Evolutionary conservation across 2,113 vertebrate genomes (phyloP).

Genomic region (Sylvia atricapilla): DNA sequence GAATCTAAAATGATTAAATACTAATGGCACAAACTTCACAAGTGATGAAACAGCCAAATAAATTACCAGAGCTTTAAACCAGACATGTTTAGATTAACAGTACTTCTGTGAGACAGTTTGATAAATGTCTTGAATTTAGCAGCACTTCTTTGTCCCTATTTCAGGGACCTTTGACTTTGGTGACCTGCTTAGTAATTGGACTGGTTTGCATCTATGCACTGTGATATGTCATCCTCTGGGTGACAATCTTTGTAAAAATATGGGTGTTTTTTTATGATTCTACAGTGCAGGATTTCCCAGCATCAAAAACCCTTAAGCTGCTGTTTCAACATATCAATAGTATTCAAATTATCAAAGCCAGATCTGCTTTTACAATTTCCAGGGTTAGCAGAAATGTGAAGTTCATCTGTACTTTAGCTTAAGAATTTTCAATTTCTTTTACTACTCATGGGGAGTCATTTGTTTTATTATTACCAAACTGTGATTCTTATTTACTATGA

Average conservation of each 20-base stretch:
- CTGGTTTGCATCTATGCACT: not conserved
- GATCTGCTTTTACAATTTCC: not conserved
- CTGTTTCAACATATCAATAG: not conserved
- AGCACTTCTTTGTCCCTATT: not conserved
- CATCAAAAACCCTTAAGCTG: not conserved
- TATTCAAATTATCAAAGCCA: not conserved
- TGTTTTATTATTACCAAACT: not conserved
- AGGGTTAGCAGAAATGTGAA: not conserved
- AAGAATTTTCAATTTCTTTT: not conserved
- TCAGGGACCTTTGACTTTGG: conserved; percentile 19
- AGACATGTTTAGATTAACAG: conserved; percentile 67
- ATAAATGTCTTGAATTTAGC: conserved; percentile 57
- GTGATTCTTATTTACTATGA: not conserved
- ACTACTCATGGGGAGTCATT: not conserved
- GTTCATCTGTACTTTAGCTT: not conserved
- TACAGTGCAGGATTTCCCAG: not conserved
- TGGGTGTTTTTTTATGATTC: not conserved
- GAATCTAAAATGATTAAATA: conserved; percentile 69
- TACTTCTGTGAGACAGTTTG: conserved; percentile 58
- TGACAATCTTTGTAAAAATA: not conserved
- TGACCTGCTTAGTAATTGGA: conserved; percentile 33
- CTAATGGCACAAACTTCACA: conserved; percentile 61
- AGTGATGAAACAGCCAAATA: conserved; percentile 63
- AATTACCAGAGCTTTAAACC: conserved; percentile 54
- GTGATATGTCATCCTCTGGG: not conserved